These are phyloP conservation scores for Dynastes hyllus DNA, from an alignment of 2,888 invertebrate genomes.

Conservation along the genomic window DNA sequence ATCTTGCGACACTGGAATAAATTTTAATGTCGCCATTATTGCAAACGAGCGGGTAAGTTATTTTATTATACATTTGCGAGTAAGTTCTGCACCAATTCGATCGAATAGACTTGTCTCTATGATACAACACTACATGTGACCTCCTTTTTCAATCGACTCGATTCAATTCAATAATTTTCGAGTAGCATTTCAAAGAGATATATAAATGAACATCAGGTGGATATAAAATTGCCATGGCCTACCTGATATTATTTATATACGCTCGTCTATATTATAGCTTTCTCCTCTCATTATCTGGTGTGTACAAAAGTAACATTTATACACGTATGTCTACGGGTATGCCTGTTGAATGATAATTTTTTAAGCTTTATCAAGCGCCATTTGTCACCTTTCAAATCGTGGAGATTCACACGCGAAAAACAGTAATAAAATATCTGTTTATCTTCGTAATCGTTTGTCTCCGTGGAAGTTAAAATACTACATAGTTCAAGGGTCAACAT, in stretches of 20 bases:
- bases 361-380: constrained; percentile 9
- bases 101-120: constrained; percentile 13
- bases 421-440: constrained; percentile 48
- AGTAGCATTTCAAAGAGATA: not conserved
- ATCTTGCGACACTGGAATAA: constrained; percentile 29
- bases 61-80: constrained; percentile 4
- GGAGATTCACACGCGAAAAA: constrained; percentile 44
- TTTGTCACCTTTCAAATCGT: constrained; percentile 22
- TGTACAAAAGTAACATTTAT: constrained; percentile 8
- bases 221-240: constrained; percentile 49
- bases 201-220: constrained; percentile 48
- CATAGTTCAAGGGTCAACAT: constrained; percentile 42
- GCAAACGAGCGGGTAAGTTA: not conserved
- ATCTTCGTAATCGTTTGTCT: constrained; percentile 43
- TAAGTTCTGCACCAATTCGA: constrained; percentile 44
- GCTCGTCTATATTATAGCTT: constrained; percentile 36
- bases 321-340: constrained; percentile 6
- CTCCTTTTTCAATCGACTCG: constrained; percentile 31
- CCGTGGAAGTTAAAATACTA: constrained; percentile 39
- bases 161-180: constrained; percentile 25
- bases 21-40: constrained; percentile 21
- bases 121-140: constrained; percentile 28
- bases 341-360: constrained; percentile 1
- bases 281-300: constrained; percentile 41
- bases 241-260: constrained; percentile 46